Base-by-base conservation (phyloP, 1,140 invertebrate genomes). In the Tetramorium alpestre region DNA sequence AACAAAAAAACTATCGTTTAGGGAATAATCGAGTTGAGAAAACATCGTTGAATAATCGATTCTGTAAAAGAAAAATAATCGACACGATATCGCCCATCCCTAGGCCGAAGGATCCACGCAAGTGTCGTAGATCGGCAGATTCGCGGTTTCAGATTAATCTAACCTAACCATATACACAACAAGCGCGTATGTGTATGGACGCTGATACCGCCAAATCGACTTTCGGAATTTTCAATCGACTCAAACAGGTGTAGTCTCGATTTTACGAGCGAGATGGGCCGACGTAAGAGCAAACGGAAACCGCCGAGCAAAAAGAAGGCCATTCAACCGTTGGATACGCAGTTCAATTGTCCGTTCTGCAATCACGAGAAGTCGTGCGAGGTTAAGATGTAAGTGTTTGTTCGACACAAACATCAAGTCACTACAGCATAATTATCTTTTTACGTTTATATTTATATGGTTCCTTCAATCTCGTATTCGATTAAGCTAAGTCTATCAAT, bases 281-380 rank as follows among this genome's bases (percentile, higher is more conserved):
- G 99, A 88, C 96, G 99, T 67, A 99, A 99, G 96, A 99, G 99
- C 90, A 99, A 99, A 96, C 97, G 98, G 92, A 99, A 99, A 96
- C 98, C 99, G 16, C 99, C 99, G 11, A 97, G 98, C 44, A 99
- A 99, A 95, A 96, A 97, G 89, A 99, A 99, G 96, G 97, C 98
- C 7, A 99, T 99, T 91, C 97, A 99, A 93, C 98, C 99, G 2
- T 95, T 99, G 44, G 99, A 99, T 93, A 98, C 97, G 69, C 97
- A 99, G 93, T 99, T 99, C 94, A 99, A 99, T 94, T 99, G 99
- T 93, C 99, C 99, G 7, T 99, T 99, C 96, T 99, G 99, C 95
- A 99, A 99, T 96, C 99, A 99, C 94, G 99, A 99, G 95, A 99
- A 99, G 92, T 99, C 99, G 1, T 99, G 99, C 95, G 99, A 99